Percentiles rank a stretch among this genome's conserved stretches.
These are phyloP conservation scores for Pempheris klunzingeri DNA, from an alignment of 2,797 vertebrate species.

Conservation along the genomic window DNA sequence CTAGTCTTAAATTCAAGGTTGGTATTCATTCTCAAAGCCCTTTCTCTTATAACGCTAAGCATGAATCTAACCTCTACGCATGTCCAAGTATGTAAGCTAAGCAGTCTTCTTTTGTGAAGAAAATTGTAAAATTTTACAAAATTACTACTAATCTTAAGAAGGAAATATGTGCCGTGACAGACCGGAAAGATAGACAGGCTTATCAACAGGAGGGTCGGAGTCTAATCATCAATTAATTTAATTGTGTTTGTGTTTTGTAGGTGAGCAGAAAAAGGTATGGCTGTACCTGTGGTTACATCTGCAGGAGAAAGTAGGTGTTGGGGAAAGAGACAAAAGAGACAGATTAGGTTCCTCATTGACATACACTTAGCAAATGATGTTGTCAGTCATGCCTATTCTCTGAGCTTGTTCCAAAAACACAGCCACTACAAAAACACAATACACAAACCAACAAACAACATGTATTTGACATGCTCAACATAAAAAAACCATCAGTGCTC, in stretches of 20 bases:
- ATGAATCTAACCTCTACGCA: background rate
- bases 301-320: slow-evolving; percentile 43
- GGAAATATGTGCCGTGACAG: no score
- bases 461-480: slow-evolving; percentile 43
- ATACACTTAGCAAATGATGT: slow-evolving; percentile 41
- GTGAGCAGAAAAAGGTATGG: slow-evolving; percentile 12
- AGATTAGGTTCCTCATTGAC: slow-evolving; percentile 44
- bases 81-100: background rate
- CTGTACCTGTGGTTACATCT: slow-evolving; percentile 84
- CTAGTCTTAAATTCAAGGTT: background rate
- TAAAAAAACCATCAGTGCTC: slow-evolving; percentile 11
- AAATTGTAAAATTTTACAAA: no score
- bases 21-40: background rate
- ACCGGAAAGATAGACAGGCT: background rate
- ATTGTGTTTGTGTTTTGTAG: background rate
- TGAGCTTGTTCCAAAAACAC: slow-evolving; percentile 31
- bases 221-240: background rate
- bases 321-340: slow-evolving; percentile 59
- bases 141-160: background rate
- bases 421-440: slow-evolving; percentile 27
- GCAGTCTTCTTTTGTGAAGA: no score
- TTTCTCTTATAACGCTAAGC: background rate
- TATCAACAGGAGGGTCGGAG: background rate
- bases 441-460: slow-evolving; percentile 44
- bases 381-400: slow-evolving; percentile 45